These are phyloP conservation scores for Campoplex nolae DNA, from an alignment of 2,888 invertebrate genomes.

Conservation along the genomic window DNA sequence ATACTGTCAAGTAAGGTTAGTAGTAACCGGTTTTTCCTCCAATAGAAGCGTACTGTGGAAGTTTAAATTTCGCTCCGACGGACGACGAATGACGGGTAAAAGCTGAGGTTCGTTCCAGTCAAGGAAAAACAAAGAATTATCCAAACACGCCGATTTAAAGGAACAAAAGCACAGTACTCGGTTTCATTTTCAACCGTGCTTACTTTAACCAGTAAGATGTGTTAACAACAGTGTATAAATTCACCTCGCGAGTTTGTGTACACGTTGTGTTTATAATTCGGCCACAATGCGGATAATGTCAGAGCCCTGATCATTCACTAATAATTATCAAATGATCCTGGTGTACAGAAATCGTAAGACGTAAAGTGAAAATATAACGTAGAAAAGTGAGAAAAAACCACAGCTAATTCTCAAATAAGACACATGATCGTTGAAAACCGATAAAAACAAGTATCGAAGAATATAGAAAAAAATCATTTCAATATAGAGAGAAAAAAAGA, in stretches of 20 bases:
- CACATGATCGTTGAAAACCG: background rate
- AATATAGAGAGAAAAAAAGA: background rate
- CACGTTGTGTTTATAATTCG: background rate
- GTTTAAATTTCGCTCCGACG: conserved; percentile 74
- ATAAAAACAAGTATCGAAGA: too few relatives aligned
- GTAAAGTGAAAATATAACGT: background rate
- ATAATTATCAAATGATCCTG: background rate
- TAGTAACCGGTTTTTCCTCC: conserved; percentile 53
- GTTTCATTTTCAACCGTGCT: background rate
- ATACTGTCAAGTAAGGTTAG: background rate
- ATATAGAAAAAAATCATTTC: background rate
- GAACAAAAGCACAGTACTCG: background rate
- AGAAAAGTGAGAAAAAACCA: background rate
- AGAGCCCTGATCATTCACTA: background rate
- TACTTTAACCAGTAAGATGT: background rate
- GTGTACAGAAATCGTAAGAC: background rate
- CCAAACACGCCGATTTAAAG: conserved; percentile 18
- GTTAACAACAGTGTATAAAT: background rate
- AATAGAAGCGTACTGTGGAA: conserved; percentile 69
- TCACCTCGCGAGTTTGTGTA: background rate
- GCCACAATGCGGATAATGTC: background rate
- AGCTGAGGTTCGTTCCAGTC: background rate
- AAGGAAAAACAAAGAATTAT: background rate
- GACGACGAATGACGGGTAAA: conserved; percentile 75
- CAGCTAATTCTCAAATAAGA: background rate